Conservation (phyloP, 2,797 vertebrate genomes). For the Chaenodraco wilsoni region DNA sequence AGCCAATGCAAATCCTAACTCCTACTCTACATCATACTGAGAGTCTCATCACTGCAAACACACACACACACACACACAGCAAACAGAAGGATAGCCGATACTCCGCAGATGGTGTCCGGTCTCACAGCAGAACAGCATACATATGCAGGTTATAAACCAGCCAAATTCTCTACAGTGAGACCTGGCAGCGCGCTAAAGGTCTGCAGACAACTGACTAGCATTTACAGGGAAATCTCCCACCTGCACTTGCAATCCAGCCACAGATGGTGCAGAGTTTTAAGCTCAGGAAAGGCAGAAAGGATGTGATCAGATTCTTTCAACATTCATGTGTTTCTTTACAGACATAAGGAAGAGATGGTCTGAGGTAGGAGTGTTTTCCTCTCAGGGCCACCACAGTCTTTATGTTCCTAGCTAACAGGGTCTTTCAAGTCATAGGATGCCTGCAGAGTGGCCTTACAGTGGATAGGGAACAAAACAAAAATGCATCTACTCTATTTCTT, state of each 20-base stretch:
- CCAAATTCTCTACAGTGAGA: constrained; percentile 56
- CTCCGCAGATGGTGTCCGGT: constrained; percentile 62
- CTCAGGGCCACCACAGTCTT: constrained; percentile 15
- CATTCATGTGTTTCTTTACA: constrained; percentile 37
- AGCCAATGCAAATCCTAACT: constrained; percentile 22
- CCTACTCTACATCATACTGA: background rate
- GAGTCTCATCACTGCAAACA: background rate
- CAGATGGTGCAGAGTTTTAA: constrained; percentile 59
- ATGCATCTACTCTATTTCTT: constrained; percentile 24
- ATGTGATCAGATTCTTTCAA: constrained; percentile 29
- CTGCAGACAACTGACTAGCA: constrained; percentile 61
- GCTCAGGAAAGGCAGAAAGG: constrained; percentile 31
- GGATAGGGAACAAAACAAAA: background rate
- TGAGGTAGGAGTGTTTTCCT: constrained; percentile 18
- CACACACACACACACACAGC: background rate
- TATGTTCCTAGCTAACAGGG: constrained; percentile 24
- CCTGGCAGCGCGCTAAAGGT: constrained; percentile 47
- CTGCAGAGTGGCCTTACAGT: background rate
- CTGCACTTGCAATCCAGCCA: constrained; percentile 54
- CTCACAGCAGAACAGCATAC: constrained; percentile 41
- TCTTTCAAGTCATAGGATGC: constrained; percentile 32
- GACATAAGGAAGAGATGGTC: constrained; percentile 10
- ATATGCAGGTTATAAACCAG: constrained; percentile 60
- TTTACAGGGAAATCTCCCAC: constrained; percentile 67
- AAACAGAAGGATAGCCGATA: constrained; percentile 30